phyloP scores from a whole-genome alignment of 2,113 vertebrate genomes.

The Chroicocephalus ridibundus region DNA sequence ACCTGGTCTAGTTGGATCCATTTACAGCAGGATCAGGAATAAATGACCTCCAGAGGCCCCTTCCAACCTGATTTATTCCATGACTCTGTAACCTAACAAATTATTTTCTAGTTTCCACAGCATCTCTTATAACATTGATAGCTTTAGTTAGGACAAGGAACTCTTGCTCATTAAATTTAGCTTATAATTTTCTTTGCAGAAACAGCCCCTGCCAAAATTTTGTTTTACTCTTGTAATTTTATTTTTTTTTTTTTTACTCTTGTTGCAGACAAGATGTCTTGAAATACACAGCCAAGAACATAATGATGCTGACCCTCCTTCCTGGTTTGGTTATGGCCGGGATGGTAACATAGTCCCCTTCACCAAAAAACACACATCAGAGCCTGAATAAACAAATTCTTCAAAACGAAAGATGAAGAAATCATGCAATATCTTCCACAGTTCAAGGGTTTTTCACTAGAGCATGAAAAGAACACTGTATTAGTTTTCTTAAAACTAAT shows the following conservation, averaged over 20 bases:
- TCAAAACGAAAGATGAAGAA: neutral
- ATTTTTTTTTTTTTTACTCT: neutral
- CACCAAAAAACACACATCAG: neutral
- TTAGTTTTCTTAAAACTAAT: slow-evolving; percentile 10
- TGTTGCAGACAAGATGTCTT: slow-evolving; percentile 73
- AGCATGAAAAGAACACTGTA: neutral
- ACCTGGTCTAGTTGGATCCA: neutral
- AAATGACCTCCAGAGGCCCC: neutral
- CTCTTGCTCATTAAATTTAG: neutral
- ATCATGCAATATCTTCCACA: neutral
- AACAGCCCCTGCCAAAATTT: neutral
- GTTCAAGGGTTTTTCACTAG: neutral
- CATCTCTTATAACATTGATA: neutral
- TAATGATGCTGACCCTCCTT: slow-evolving; percentile 66
- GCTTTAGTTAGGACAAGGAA: neutral
- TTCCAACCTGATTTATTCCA: neutral
- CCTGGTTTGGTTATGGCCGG: slow-evolving; percentile 65
- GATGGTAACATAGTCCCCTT: neutral
- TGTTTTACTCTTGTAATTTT: neutral
- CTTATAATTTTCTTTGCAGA: neutral
- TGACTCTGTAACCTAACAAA: neutral
- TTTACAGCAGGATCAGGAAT: neutral
- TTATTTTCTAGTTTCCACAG: neutral
- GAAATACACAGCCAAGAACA: slow-evolving; percentile 74
- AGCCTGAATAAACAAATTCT: neutral